phyloP scores from a whole-genome alignment of 2,888 invertebrate species.

The Pilophorus perplexus region DNA sequence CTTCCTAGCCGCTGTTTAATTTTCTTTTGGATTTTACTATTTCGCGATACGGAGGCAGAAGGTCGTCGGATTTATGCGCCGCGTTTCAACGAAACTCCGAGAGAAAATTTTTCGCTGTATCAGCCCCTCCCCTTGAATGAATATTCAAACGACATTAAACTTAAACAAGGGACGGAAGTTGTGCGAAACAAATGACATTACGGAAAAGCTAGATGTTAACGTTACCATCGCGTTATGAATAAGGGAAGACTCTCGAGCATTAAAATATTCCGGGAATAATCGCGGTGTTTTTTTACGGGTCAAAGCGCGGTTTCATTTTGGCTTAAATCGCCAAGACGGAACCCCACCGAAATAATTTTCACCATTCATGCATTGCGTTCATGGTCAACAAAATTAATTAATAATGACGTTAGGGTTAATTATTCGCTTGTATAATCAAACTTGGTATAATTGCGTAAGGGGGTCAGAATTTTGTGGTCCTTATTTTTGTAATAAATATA shows the following conservation, averaged over 20 bases:
- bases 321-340: neutral
- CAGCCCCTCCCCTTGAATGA: constrained; percentile 21
- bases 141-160: constrained; percentile 33
- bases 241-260: neutral
- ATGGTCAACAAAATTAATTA: too few species aligned
- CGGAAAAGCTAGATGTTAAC: constrained; percentile 14
- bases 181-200: constrained; percentile 21
- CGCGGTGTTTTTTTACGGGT: constrained; percentile 1
- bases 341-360: neutral
- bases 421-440: too few species aligned
- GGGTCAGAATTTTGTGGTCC: too few species aligned
- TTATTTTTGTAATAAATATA: too few species aligned
- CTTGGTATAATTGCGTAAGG: too few species aligned
- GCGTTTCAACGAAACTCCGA: constrained; percentile 7
- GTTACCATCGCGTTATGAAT: constrained; percentile 15
- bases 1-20: too few species aligned
- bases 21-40: constrained; percentile 10
- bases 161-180: constrained; percentile 24
- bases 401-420: too few species aligned
- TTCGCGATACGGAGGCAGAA: constrained; percentile 5
- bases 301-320: neutral
- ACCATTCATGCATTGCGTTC: too few species aligned
- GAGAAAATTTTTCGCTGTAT: constrained; percentile 15
- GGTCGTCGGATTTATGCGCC: constrained; percentile 10
- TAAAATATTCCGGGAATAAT: constrained; percentile 21